Conservation (phyloP, 1,140 invertebrate genomes). For the Drosophila azteca region DNA sequence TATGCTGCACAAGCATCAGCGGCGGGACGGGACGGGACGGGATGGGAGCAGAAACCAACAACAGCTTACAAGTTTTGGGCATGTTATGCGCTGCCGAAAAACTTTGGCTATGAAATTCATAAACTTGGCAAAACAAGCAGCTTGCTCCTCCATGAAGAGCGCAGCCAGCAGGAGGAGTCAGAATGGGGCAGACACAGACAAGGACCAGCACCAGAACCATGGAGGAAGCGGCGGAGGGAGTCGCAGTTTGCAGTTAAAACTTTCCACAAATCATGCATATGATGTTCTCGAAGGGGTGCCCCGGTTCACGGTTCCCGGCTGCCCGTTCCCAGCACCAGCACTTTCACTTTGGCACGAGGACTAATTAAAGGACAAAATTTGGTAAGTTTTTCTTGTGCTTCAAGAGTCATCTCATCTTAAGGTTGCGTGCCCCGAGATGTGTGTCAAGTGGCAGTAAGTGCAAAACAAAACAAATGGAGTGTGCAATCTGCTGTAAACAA, state of each 20-base stretch:
- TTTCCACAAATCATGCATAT: constrained; percentile 81
- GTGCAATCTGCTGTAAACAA: constrained; percentile 81
- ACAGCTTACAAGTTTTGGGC: constrained; percentile 69
- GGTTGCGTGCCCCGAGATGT: constrained; percentile 48
- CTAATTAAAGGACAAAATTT: constrained; percentile 50
- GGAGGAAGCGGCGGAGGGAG: not conserved
- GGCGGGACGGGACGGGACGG: not conserved
- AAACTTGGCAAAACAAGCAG: constrained; percentile 77
- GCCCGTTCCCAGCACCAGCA: constrained; percentile 14
- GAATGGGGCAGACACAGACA: no score
- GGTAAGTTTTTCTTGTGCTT: constrained; percentile 36
- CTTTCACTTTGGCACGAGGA: constrained; percentile 49
- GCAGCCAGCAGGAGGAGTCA: not conserved
- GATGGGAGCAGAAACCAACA: constrained; percentile 47
- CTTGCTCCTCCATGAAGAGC: not conserved
- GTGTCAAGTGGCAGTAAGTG: constrained; percentile 74
- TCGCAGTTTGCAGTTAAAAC: constrained; percentile 55
- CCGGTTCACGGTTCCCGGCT: no score
- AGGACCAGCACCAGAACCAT: not conserved
- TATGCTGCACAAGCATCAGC: constrained; percentile 32
- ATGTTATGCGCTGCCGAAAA: constrained; percentile 65
- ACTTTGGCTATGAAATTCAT: constrained; percentile 79
- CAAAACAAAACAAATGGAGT: constrained; percentile 82
- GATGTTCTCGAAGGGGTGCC: constrained; percentile 31
- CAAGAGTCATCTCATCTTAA: constrained; percentile 43